Evolutionary conservation across 92 coral and sea anemone species (phyloP), one percentile per base, ranked within the genome.

Genomic region (Zoanthus sociatus): DNA sequence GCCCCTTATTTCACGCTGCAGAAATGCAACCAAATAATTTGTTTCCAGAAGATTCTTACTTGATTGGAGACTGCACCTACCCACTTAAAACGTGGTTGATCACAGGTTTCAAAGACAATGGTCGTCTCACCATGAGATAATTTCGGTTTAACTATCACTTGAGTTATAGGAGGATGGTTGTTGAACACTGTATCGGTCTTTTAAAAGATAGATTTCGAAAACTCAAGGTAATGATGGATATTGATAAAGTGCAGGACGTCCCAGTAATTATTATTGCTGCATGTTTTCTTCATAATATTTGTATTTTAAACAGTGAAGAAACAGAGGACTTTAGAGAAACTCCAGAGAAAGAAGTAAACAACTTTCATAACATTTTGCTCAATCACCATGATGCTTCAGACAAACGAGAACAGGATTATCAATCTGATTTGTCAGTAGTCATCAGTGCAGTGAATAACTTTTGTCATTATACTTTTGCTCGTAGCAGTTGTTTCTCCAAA

Each of bases 171-270:
- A 63, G 69, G 69, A 63, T 63, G 31, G 31, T 63, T 63, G 69
- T 63, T 63, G 89, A 91, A 85, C 87, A 87, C 63, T 66, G 91
- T 48, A 87, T 91, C 31, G 93, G 91, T 82, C 91, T 91, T 26
- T 67, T 90, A 14, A 90, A 87, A 67, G 90, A 85, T 26, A 84
- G 88, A 46, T 90, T 90, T 61, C 83, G 91, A 74, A 90, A 90
- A 76, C 75, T 90, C 32, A 81, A 83, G 88, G 91, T 91, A 50
- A 83, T 87, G 79, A 87, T 83, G 88, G 93, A 91, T 87, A n/a
- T 87, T 91, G 91, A 76, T 90, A 90, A 74, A 79, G 82, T 66
- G 53, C 54, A 75, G 74, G 78, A 74, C 79, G 11, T 86, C 53
- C 84, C 89, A 63, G 78, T 64, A 55, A 53, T 86, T 42, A 73